phyloP scores from a whole-genome alignment of 2,113 vertebrate species.

The Oxyura jamaicensis region DNA sequence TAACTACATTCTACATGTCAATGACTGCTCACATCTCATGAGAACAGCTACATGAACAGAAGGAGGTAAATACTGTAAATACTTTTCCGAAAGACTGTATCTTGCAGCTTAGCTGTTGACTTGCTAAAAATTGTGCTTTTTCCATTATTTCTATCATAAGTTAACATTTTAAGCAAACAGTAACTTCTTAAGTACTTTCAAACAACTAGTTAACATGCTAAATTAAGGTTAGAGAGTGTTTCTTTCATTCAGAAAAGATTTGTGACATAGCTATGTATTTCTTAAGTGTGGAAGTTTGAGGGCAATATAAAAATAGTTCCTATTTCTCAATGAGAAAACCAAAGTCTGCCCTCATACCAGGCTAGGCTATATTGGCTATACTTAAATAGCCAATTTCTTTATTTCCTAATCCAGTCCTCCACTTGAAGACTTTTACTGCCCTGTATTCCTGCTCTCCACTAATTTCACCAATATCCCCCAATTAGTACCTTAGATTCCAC shows the following conservation, averaged over 20 bases:
- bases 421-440: background rate
- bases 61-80: fast-evolving
- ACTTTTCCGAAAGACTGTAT: background rate
- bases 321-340: background rate
- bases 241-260: background rate
- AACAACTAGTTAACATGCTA: background rate
- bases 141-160: background rate
- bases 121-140: background rate
- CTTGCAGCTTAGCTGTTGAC: background rate
- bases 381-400: background rate
- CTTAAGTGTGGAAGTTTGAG: no score
- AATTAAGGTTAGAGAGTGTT: background rate
- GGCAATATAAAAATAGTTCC: background rate
- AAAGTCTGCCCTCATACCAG: background rate
- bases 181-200: background rate
- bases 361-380: background rate
- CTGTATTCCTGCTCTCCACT: background rate
- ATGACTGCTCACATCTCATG: no score
- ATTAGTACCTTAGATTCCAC: background rate
- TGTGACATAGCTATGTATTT: background rate
- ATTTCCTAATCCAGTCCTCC: no score
- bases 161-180: background rate
- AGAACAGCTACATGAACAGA: background rate
- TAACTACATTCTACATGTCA: background rate
- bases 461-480: background rate